Evolutionary conservation across 2,888 invertebrate species (phyloP), one percentile per base, ranked within the genome.

Genomic region (Caenorhabditis becei): DNA sequence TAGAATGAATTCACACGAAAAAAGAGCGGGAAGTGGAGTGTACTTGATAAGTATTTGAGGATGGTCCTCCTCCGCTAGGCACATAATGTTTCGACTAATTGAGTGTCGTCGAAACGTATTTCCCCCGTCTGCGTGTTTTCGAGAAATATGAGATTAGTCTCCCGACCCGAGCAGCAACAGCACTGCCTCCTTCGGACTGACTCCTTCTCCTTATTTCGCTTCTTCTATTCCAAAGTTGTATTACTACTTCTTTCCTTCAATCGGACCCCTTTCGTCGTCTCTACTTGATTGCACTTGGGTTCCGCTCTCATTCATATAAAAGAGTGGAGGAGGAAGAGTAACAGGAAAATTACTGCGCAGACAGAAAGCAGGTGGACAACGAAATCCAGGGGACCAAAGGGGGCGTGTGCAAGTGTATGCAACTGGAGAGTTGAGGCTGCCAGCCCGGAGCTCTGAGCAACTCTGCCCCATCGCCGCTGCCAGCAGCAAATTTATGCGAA

Each of bases 391-490:
- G n/a, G n/a, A n/a, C 59, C 66, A 66, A 74, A 75, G 51, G 59
- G 75, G 75, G 75, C 75, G 75, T 75, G 75, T 49, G 75, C 66
- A 75, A 75, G 66, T 61, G 75, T 66, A 75, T 75, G 75, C 75
- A 66, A 75, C 75, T 66, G 66, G 65, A 59, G 53, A 26, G 26
- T 23, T 53, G 53, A 14, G 26, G 74, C 65, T 23, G 41, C 65
- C 65, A 35, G 35, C 63, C 47, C 11, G n/a, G 20, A 11, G 53
- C 53, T n/a, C 26, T 11, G 41, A 47, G 49, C 63, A 56, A 56
- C 65, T 63, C 65, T 59, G 28, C 41, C 58, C 24, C 56, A 26
- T 32, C 61, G 59, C 61, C 53, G 47, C 28, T 23, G 32, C 53
- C 61, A 53, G 56, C 62, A 56, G 65, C 63, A 74, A 77, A 77